phyloP scores from a whole-genome alignment of 2,113 vertebrate species.

The Tretioscincus oriximinensis region DNA sequence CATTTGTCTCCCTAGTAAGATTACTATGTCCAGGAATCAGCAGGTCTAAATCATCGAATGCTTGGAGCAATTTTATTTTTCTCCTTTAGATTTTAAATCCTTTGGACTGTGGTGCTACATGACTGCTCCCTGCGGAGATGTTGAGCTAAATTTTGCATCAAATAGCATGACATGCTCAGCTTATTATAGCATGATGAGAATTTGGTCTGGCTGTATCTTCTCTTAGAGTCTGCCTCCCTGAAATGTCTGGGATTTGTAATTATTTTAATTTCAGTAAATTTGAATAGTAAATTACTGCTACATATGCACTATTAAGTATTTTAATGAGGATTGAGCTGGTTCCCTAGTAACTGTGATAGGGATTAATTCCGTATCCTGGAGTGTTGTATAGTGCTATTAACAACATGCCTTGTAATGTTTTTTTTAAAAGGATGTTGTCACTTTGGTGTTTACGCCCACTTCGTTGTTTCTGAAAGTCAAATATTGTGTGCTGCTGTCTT shows the following conservation, averaged over 20 bases:
- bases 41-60: background rate
- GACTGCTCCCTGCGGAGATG: background rate
- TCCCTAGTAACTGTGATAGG: accelerated
- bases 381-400: background rate
- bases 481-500: accelerated
- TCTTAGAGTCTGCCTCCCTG: background rate
- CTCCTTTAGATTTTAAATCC: background rate
- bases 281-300: background rate
- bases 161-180: background rate
- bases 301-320: accelerated
- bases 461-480: accelerated
- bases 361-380: accelerated
- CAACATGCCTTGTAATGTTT: background rate
- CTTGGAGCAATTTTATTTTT: background rate
- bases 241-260: background rate
- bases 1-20: background rate
- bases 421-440: background rate
- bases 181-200: background rate
- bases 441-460: background rate
- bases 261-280: background rate
- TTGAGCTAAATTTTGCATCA: slow-evolving; percentile 3
- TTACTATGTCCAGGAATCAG: background rate
- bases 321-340: background rate
- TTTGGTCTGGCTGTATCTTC: background rate
- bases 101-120: background rate